These are phyloP conservation scores for Acestrorhynchus altus DNA, from an alignment of 2,797 vertebrate genomes.

Conservation along the genomic window DNA sequence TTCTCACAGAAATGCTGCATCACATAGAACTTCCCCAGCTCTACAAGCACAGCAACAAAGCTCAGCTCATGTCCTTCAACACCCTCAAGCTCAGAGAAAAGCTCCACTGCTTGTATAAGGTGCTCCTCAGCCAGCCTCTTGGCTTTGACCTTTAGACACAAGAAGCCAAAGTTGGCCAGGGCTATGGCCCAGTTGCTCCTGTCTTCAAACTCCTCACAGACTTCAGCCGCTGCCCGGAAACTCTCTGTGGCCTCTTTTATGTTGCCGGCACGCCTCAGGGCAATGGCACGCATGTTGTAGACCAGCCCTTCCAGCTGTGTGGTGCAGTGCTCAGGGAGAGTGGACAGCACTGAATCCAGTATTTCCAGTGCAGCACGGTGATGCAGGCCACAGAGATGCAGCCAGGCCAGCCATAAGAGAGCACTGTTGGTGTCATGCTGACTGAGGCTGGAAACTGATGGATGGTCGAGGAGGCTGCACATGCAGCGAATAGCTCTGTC, in stretches of 20 bases:
- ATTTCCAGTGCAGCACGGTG: slow-evolving; percentile 77
- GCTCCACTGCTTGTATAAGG: slow-evolving; percentile 77
- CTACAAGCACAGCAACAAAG: slow-evolving; percentile 85
- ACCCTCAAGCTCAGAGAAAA: slow-evolving; percentile 81
- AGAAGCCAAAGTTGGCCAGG: slow-evolving; percentile 86
- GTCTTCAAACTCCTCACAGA: slow-evolving; percentile 77
- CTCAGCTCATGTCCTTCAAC: slow-evolving; percentile 71
- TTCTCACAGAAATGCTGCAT: slow-evolving; percentile 68
- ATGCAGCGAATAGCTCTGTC: slow-evolving; percentile 78
- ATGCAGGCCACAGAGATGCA: slow-evolving; percentile 78
- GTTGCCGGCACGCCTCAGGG: slow-evolving; percentile 73
- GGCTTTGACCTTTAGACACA: slow-evolving; percentile 82
- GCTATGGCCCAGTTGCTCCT: slow-evolving; percentile 83
- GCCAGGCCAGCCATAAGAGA: slow-evolving; percentile 85
- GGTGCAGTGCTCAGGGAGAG: slow-evolving; percentile 71
- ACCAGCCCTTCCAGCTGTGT: slow-evolving; percentile 79
- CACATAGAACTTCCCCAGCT: slow-evolving; percentile 79
- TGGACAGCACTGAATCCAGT: slow-evolving; percentile 75
- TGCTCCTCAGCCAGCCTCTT: slow-evolving; percentile 78
- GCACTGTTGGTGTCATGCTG: slow-evolving; percentile 61
- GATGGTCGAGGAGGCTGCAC: slow-evolving; percentile 65
- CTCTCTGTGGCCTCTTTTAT: slow-evolving; percentile 81
- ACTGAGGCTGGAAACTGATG: background rate
- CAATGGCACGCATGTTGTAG: slow-evolving; percentile 86
- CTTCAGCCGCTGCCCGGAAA: slow-evolving; percentile 79